A percentile compares a stretch with the other conserved stretches of the same genome.
These are phyloP conservation scores for Aquatica leii DNA, from an alignment of 2,888 invertebrate species.

Conservation along the genomic window DNA sequence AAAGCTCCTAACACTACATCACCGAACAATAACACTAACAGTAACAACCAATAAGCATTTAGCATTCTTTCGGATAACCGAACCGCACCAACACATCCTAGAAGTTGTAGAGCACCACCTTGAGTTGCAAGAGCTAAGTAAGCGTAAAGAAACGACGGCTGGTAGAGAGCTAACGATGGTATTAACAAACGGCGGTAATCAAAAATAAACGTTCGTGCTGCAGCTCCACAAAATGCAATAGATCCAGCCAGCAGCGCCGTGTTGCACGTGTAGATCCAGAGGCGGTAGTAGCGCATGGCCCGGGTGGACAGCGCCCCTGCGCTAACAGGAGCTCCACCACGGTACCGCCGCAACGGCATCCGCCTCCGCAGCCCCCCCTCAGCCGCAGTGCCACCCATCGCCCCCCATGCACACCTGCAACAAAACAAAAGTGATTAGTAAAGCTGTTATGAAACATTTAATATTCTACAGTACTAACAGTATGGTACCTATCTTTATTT, in stretches of 20 bases:
- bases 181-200: constrained; percentile 77
- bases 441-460: no score
- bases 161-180: constrained; percentile 75
- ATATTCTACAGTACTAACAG: no score
- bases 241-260: constrained; percentile 85
- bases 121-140: constrained; percentile 83
- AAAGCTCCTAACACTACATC: constrained; percentile 85
- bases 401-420: constrained; percentile 66
- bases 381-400: constrained; percentile 60
- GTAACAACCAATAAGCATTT: constrained; percentile 84
- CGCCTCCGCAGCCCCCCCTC: constrained; percentile 61
- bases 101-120: constrained; percentile 70
- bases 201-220: constrained; percentile 72
- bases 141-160: constrained; percentile 74
- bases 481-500: no score
- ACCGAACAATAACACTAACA: constrained; percentile 81
- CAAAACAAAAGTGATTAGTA: constrained; percentile 64
- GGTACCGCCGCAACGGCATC: constrained; percentile 63
- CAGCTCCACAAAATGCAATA: constrained; percentile 80
- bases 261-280: constrained; percentile 94
- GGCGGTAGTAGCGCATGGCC: constrained; percentile 83
- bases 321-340: constrained; percentile 67
- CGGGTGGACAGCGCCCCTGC: constrained; percentile 55
- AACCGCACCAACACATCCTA: constrained; percentile 84
- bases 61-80: constrained; percentile 82